phyloP scores from a whole-genome alignment of 2,113 vertebrate species.

The Hucho hucho region DNA sequence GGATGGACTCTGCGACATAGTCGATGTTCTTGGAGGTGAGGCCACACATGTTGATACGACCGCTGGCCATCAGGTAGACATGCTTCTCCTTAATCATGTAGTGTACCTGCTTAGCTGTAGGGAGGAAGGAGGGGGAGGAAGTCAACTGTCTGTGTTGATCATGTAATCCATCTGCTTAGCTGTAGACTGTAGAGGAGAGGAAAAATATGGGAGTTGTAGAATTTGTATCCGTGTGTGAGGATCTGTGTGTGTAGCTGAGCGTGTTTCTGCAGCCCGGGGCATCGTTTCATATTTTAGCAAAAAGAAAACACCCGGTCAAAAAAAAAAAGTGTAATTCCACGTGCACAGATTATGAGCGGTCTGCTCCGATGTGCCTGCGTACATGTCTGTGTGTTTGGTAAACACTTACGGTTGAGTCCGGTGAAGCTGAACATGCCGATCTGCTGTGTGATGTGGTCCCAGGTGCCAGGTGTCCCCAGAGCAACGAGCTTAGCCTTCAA shows the following conservation, averaged over 20 bases:
- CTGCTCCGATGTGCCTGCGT: background rate
- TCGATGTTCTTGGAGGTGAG: conserved; percentile 94
- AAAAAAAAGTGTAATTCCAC: too few relatives aligned
- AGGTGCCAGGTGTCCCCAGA: conserved; percentile 86
- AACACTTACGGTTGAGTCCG: conserved; percentile 84
- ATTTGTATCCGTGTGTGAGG: too few relatives aligned
- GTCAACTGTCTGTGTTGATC: too few relatives aligned
- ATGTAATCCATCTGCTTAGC: too few relatives aligned
- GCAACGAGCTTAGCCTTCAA: conserved; percentile 81
- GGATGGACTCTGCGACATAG: conserved; percentile 92
- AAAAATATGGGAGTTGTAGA: too few relatives aligned
- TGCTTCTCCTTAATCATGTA: conserved; percentile 92
- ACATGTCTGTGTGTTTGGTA: background rate
- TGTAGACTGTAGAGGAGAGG: too few relatives aligned
- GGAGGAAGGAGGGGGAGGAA: background rate
- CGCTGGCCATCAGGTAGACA: conserved; percentile 94
- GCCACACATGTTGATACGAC: conserved; percentile 98
- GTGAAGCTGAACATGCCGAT: conserved; percentile 98
- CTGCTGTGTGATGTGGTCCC: conserved; percentile 93
- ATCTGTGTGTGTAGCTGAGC: too few relatives aligned
- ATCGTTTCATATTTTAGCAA: too few relatives aligned
- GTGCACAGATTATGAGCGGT: too few relatives aligned
- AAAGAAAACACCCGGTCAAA: too few relatives aligned
- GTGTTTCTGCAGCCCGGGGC: too few relatives aligned
- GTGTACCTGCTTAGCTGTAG: conserved; percentile 90